phyloP scores from a whole-genome alignment of 2,888 invertebrate genomes.

The Drosophila borborema region DNA sequence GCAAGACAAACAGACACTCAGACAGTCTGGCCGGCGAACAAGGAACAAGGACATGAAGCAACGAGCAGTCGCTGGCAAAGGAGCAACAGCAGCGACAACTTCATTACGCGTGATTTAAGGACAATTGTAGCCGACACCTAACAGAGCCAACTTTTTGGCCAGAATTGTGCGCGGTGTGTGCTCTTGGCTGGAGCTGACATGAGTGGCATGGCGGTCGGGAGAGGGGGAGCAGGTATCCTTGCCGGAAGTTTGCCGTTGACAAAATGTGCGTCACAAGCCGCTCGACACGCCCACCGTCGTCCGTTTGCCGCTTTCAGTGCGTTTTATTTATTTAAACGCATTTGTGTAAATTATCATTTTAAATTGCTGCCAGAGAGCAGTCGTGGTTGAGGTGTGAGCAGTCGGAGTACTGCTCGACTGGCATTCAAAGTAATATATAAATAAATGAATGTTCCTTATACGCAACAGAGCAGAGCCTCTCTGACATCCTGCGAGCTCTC shows the following conservation, averaged over 20 bases:
- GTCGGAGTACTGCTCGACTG: not conserved
- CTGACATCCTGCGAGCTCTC: slow-evolving; percentile 29
- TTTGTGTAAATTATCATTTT: slow-evolving; percentile 84
- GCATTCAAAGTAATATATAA: slow-evolving; percentile 75
- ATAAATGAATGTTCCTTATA: slow-evolving; percentile 78
- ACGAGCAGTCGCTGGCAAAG: not conserved
- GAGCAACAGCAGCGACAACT: slow-evolving; percentile 70
- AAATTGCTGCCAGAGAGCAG: slow-evolving; percentile 74
- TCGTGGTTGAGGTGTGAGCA: slow-evolving; percentile 9
- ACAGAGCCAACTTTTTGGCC: slow-evolving; percentile 44
- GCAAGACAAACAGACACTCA: slow-evolving; percentile 9
- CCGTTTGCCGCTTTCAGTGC: slow-evolving; percentile 50
- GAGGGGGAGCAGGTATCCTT: not conserved
- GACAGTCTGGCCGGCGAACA: not conserved
- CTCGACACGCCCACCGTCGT: slow-evolving; percentile 9
- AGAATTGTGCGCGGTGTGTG: not conserved
- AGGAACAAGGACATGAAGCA: not conserved
- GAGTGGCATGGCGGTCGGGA: not conserved
- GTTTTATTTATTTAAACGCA: slow-evolving; percentile 83
- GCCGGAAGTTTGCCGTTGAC: slow-evolving; percentile 44
- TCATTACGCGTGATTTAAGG: slow-evolving; percentile 83
- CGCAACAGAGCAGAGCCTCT: slow-evolving; percentile 36
- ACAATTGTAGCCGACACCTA: slow-evolving; percentile 80
- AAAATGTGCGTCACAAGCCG: slow-evolving; percentile 49
- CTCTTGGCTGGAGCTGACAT: no score